Evolutionary conservation across 2,113 vertebrate species (phyloP), one percentile per base, ranked within the genome.

Genomic region (Rhinichthys klamathensis): DNA sequence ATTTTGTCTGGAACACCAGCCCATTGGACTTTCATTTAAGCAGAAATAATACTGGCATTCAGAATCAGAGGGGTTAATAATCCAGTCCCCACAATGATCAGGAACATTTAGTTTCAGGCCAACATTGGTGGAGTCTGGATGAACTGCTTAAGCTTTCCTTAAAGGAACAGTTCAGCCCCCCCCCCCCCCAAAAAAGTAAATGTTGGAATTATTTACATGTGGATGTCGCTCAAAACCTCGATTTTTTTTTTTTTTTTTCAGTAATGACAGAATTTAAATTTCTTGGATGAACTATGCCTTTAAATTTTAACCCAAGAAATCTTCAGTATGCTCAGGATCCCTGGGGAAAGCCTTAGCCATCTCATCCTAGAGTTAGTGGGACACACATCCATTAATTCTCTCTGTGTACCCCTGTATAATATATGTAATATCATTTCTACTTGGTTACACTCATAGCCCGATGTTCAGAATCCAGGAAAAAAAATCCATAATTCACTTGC

Each of bases 401-500:
- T 54, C 76, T 74, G 79, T 78, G 63, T 61, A 32, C 76, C 21
- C 51, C 44, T 87, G 27, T 87, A 87, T 90, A 85, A 91, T 90
- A 84, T 83, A 85, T 89, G 84, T 82, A 81, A 84, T 84, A 87
- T 89, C 46, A 89, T 88, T 88, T 88, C 85, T 80, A 87, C 72
- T 78, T 76, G 70, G 85, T 88, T 80, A 84, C 79, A 77, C 83
- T 89, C 80, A 86, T 74, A 82, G 75, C 84, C 82, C 35, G 82
- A 87, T 84, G 86, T 70, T 85, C 61, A 69, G 67, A 89, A 87
- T 88, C 61, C 70, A 49, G 58, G n/a, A 78, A 80, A 88, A 60
- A 60, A 44, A 61, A 90, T 89, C 80, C 88, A 92, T 90, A 89
- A 90, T 92, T 91, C 87, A 92, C 73, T 78, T 67, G 32, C 78